Evolutionary conservation across 1,140 invertebrate genomes (phyloP).

Genomic region (Drosophila simulans): DNA sequence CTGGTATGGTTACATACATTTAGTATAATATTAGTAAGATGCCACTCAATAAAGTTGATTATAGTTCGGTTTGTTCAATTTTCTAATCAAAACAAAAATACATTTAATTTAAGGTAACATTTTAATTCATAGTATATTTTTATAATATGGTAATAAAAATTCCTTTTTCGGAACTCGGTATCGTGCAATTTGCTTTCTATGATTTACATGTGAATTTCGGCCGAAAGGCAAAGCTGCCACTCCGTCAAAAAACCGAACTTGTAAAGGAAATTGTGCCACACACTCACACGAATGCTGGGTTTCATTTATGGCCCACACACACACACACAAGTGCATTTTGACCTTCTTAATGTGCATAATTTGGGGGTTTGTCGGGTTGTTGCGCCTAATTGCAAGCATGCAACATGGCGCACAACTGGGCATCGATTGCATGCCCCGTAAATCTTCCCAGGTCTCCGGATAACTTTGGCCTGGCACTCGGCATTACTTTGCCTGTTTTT

Average conservation of each 20-base stretch:
- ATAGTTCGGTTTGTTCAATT: no score
- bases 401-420: constrained; percentile 53
- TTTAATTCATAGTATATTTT: no score
- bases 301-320: constrained; percentile 22
- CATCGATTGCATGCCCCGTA: constrained; percentile 79
- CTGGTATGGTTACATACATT: background rate
- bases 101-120: background rate
- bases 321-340: constrained; percentile 9
- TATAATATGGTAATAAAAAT: no score
- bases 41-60: no score
- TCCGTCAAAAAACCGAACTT: constrained; percentile 18
- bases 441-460: constrained; percentile 56
- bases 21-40: background rate
- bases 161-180: background rate
- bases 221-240: constrained; percentile 18
- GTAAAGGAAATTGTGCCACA: constrained; percentile 16
- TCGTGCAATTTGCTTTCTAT: constrained; percentile 11
- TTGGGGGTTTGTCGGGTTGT: constrained; percentile 24
- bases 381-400: constrained; percentile 72
- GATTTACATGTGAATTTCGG: constrained; percentile 37
- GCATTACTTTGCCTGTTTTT: constrained; percentile 5
- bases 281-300: background rate
- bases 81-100: no score
- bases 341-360: constrained; percentile 52
- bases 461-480: constrained; percentile 9